Evolutionary conservation across 1,140 invertebrate species (phyloP), one percentile per base, ranked within the genome.

Genomic region (Cephus cinctus): DNA sequence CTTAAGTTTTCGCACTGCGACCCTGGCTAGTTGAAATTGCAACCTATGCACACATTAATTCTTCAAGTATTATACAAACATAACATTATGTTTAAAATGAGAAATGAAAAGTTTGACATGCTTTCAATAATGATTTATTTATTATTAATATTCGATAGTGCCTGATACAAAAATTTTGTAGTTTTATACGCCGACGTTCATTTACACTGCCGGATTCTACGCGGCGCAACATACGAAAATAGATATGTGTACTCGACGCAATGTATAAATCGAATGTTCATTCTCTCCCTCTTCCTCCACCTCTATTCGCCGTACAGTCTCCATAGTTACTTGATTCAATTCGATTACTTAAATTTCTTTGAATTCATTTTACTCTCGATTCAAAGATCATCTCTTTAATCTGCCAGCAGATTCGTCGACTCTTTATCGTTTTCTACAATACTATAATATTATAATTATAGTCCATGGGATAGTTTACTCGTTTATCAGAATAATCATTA

Each of bases 161-260:
- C 34, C 34, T 18, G 14, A 36, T 36, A 36, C 34, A 36, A 36
- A 36, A 36, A 36, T 36, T 14, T 36, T 36, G 14, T 36, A 36
- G n/a, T n/a, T 36, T 8, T n/a, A 36, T 15, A 15, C 34, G 19
- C 19, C 34, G 19, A 36, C 34, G 19, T 36, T 36, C 34, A 36
- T 36, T 11, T 36, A 36, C 34, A 36, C 19, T 14, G 34, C 34
- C 34, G 34, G 9, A 3, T 3, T 18, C 9, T 36, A 36, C 3
- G 15, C 34, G 16, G 34, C 14, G 19, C 19, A 36, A 36, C 34
- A 36, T 36, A 36, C 15, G 34, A 36, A 36, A 36, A 36, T 36
- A 36, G 34, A 36, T 36, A 36, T 36, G 34, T 36, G 19, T n/a
- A 36, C 34, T 36, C 14, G 34, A 15, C 34, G 19, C 34, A 36